phyloP scores from a whole-genome alignment of 2,113 vertebrate species.

The Oreochromis tanganicae region DNA sequence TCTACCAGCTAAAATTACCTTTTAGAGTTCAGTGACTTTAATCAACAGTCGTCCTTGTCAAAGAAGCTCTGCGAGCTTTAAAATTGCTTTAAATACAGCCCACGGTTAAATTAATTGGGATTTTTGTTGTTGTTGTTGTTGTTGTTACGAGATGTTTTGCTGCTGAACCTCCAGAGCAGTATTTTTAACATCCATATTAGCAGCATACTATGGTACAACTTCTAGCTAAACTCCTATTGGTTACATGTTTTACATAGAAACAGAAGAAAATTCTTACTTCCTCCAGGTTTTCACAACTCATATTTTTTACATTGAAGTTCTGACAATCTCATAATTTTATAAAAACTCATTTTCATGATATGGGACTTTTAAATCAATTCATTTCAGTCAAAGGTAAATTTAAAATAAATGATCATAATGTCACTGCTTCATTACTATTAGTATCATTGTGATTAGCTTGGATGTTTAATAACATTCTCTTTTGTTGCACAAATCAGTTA shows the following conservation, averaged over 20 bases:
- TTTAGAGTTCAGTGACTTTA: neutral
- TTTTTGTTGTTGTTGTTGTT: neutral
- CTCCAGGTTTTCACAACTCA: neutral
- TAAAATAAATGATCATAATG: neutral
- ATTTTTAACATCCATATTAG: neutral
- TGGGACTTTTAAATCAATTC: neutral
- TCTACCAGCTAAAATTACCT: neutral
- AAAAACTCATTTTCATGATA: neutral
- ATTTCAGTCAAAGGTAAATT: neutral
- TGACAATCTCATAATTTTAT: neutral
- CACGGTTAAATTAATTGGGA: neutral
- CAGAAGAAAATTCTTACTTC: neutral
- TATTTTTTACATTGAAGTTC: neutral
- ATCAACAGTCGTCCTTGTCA: neutral
- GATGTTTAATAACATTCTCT: neutral
- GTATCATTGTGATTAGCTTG: neutral
- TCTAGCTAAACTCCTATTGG: neutral
- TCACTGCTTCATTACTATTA: neutral
- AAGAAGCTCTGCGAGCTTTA: neutral
- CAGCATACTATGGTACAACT: neutral
- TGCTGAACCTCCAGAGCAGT: neutral
- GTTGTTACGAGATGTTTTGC: neutral
- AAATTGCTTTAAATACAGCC: neutral
- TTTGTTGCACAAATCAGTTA: neutral
- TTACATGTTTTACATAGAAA: neutral